Conservation (phyloP, 1,140 invertebrate species). For the Condylostylus longicornis region DNA sequence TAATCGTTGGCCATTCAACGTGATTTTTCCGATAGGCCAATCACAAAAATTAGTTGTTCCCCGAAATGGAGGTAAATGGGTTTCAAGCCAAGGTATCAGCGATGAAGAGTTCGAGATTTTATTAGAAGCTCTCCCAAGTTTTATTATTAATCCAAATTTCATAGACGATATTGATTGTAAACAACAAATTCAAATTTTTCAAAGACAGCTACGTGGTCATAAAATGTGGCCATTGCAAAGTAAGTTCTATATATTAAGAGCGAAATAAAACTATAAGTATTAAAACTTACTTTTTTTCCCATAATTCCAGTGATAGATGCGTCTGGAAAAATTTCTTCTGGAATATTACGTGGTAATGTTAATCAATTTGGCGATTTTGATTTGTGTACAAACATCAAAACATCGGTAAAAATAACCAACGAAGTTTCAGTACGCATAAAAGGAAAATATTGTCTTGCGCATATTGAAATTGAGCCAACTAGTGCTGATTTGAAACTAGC, state of each 20-base stretch:
- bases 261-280: background rate
- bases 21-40: conserved; percentile 16
- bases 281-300: background rate
- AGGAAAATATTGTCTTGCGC: conserved; percentile 52
- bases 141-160: conserved; percentile 47
- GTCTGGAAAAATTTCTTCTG: conserved; percentile 49
- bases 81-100: conserved; percentile 16
- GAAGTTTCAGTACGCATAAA: conserved; percentile 39
- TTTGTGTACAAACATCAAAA: conserved; percentile 42
- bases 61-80: conserved; percentile 9
- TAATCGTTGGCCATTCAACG: conserved; percentile 23
- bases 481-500: conserved; percentile 38
- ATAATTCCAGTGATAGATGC: conserved; percentile 42
- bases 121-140: conserved; percentile 43
- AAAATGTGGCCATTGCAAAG: conserved; percentile 56
- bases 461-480: conserved; percentile 42
- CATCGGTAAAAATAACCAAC: conserved; percentile 38
- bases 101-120: conserved; percentile 38
- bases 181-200: conserved; percentile 47
- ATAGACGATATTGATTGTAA: conserved; percentile 46
- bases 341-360: conserved; percentile 48
- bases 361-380: conserved; percentile 57
- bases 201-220: conserved; percentile 45
- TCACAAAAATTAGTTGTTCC: conserved; percentile 8
- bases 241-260: conserved; percentile 33